phyloP scores from a whole-genome alignment of 2,797 vertebrate genomes.

The Urosaurus nigricauda region DNA sequence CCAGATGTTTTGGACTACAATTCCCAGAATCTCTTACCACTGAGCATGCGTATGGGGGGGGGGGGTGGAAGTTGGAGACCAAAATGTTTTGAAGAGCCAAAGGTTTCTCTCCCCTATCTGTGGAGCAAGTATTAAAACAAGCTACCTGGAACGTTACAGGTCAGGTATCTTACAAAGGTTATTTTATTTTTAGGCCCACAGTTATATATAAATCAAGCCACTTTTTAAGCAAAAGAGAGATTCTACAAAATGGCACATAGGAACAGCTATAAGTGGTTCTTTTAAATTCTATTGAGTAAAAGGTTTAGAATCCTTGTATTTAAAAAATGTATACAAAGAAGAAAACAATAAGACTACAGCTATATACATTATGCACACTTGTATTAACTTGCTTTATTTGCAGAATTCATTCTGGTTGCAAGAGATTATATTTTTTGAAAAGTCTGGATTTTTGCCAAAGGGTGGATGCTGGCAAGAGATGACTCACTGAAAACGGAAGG shows the following conservation, averaged over 20 bases:
- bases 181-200: too few species aligned
- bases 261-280: neutral
- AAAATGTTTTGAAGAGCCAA: neutral
- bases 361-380: neutral
- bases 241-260: neutral
- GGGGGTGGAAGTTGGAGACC: neutral
- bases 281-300: constrained; percentile 16
- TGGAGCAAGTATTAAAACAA: neutral
- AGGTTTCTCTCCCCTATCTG: neutral
- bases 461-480: neutral
- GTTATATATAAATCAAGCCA: neutral
- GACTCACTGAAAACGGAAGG: neutral
- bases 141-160: neutral
- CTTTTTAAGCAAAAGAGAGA: neutral
- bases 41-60: neutral
- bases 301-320: neutral
- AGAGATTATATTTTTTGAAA: neutral
- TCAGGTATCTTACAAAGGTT: too few species aligned
- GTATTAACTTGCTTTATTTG: constrained; percentile 6
- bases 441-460: neutral
- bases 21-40: too few species aligned
- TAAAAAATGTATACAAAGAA: neutral
- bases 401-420: constrained; percentile 18
- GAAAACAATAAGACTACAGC: neutral
- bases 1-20: neutral